A percentile compares a stretch with the other conserved stretches of the same genome.
These are phyloP conservation scores for Ferrisia virgata DNA, from an alignment of 2,888 invertebrate genomes.

Conservation along the genomic window DNA sequence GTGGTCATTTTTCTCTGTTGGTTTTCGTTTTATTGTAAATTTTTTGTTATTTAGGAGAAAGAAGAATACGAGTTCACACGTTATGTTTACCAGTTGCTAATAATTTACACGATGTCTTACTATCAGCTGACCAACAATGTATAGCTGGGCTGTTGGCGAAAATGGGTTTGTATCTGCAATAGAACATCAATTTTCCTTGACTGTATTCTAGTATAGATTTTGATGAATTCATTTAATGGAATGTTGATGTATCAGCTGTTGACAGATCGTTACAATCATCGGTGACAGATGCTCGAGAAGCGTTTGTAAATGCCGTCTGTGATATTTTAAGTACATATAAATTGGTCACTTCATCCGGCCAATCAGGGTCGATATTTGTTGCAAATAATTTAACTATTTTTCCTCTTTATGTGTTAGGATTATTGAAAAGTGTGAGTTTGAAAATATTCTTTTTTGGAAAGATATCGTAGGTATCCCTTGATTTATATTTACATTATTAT, in stretches of 20 bases:
- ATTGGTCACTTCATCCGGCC: conserved; percentile 57
- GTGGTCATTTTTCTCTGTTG: neutral
- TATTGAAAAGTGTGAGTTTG: conserved; percentile 75
- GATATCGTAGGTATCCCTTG: neutral
- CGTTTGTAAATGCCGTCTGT: conserved; percentile 89
- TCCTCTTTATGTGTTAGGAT: conserved; percentile 82
- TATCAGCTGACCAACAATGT: conserved; percentile 88
- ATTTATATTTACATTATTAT: conserved; percentile 50
- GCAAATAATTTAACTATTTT: conserved; percentile 75
- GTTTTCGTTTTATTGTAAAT: neutral
- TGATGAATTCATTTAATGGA: neutral
- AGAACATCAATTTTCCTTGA: neutral
- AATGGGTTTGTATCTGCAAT: conserved; percentile 68
- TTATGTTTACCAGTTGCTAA: conserved; percentile 86
- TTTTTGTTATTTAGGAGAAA: conserved; percentile 66
- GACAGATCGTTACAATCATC: conserved; percentile 84
- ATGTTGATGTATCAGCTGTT: conserved; percentile 63
- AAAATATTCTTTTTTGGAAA: too few species aligned
- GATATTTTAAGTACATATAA: conserved; percentile 80
- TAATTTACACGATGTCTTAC: conserved; percentile 79
- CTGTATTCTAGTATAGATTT: too few species aligned
- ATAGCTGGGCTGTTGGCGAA: conserved; percentile 89
- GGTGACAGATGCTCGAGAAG: conserved; percentile 90
- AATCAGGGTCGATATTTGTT: conserved; percentile 64
- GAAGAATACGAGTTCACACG: conserved; percentile 96